Evolutionary conservation across 2,888 invertebrate species (phyloP), one percentile per base, ranked within the genome.

Genomic region (Zelleria hepariella): DNA sequence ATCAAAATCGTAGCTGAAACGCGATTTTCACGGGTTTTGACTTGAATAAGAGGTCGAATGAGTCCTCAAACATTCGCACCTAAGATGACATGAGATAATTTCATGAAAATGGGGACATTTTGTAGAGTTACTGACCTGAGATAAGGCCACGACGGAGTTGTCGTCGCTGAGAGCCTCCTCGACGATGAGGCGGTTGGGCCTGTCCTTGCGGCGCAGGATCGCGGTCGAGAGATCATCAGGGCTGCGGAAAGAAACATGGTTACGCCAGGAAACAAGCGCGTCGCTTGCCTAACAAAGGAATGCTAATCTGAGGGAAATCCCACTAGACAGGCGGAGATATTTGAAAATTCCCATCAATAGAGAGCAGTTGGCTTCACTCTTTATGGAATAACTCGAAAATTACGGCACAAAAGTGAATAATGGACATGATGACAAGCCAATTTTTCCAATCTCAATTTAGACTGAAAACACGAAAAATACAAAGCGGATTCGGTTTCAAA

Each of bases 101-200:
- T 42, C 32, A 15, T 15, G 32, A 42, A 15, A 42, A 42, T 42
- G 15, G 32, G 10, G 32, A 15, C 32, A 42, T 42, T 15, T 42
- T 42, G 32, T 42, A 15, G 15, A 3, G 32, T 42, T 42, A 67
- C 75, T 77, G 77, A 95, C 96, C 93, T 98, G 98, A 67, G 98
- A 98, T 64, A 99, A 89, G 26, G 97, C 95, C 64, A 99, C 98
- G 64, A 99, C 98, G 0, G 98, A 99, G 83, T 99, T 99, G 85
- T 99, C 99, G 92, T 99, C 99, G 82, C 97, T 98, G 70, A 96
- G 94, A 32, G 98, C 97, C 85, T 99, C 98, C 78, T 99, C 99
- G 21, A 99, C 99, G 74, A 99, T 92, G 66, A 99, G 93, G 75
- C 99, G 94, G 88, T 99, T 99, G 66, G 99, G 99, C 80, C 96